Conservation (phyloP, 30 jellyfish, hydroid and myxozoan species). For the Cassiopea xamachana region DNA sequence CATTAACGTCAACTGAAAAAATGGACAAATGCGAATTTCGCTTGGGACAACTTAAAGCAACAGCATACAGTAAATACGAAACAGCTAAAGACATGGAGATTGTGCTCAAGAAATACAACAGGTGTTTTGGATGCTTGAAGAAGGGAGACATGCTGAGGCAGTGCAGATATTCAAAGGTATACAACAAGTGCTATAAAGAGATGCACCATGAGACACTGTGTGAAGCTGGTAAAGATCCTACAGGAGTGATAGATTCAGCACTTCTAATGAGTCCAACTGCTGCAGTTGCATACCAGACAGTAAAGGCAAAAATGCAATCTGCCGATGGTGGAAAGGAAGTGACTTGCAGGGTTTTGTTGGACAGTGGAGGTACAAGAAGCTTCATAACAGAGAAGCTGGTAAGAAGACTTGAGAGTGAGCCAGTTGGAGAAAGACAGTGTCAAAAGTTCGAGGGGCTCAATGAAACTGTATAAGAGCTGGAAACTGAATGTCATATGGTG, state of each 20-base stretch:
- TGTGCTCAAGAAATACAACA: slow-evolving; percentile 14
- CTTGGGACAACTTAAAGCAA: slow-evolving; percentile 5
- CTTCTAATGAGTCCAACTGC: slow-evolving; percentile 4
- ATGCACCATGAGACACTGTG: slow-evolving; percentile 49
- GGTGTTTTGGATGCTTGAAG: slow-evolving; percentile 30
- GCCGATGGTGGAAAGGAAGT: not conserved
- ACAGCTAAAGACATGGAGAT: slow-evolving; percentile 7
- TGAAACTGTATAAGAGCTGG: slow-evolving; percentile 12
- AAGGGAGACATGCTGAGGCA: slow-evolving; percentile 18
- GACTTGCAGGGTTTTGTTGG: slow-evolving; percentile 58
- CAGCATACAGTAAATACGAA: slow-evolving; percentile 19
- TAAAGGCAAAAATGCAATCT: slow-evolving; percentile 1
- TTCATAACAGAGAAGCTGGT: slow-evolving; percentile 35
- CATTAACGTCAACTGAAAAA: slow-evolving; percentile 10
- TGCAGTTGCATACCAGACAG: slow-evolving; percentile 48
- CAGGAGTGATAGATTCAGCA: slow-evolving; percentile 21
- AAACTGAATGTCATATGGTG: slow-evolving; percentile 35
- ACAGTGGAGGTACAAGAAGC: slow-evolving; percentile 57
- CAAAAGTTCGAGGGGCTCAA: slow-evolving; percentile 44
- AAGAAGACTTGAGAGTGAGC: slow-evolving; percentile 13
- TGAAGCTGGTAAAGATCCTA: slow-evolving; percentile 38
- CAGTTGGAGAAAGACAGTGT: not conserved
- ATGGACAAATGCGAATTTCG: slow-evolving; percentile 24
- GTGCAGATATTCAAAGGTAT: slow-evolving; percentile 11
- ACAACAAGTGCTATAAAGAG: slow-evolving; percentile 5